Base-by-base conservation (phyloP, 2,113 vertebrate species). In the Syngnathoides biaculeatus region DNA sequence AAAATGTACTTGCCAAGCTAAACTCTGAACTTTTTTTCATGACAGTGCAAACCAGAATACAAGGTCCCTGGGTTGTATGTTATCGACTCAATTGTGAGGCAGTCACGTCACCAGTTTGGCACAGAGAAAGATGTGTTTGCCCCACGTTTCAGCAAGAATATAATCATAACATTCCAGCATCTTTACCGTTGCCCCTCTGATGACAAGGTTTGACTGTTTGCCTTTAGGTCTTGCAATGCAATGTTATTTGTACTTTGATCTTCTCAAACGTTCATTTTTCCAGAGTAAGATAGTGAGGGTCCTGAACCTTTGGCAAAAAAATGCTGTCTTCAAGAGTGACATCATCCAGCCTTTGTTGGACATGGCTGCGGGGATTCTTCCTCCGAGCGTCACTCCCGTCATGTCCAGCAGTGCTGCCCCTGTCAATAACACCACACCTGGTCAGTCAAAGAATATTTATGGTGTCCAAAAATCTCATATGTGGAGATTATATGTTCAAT, bases 211-310 rank as follows among this genome's bases (percentile, higher is more conserved):
- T 40, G 77, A 57, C 50, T 0, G 4, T 0, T 63, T 81, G 20
- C 20, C 67, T 74, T 56, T 9, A 39, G 6, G 39, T 71, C 66
- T 40, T 65, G 24, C 47, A 22, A 24, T 5, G 48, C 8, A 1
- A 6, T 24, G 0, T 24, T 62, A 26, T 43, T 62, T 24, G 4
- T 13, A 24, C n/a, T 61, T 20, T 19, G 43, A 17, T 43, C 26
- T 26, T 30, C 26, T 24, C 19, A 22, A 35, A 17, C 26, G 26
- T 14, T 3, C n/a, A 20, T 78, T 73, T 69, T 67, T 88, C 38
- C 87, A 99, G 97, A 99, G 97, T 89, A 99, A 98, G 90, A 98
- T 99, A 57, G 97, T 99, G 71, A 89, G 97, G 86, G 97, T 99
- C 15, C 90, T 99, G 61, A 99, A 99, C 80, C 90, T 99, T 24